Evolutionary conservation across 2,888 invertebrate genomes (phyloP), one percentile per base, ranked within the genome.

Genomic region (Meiosimyza platycephala): DNA sequence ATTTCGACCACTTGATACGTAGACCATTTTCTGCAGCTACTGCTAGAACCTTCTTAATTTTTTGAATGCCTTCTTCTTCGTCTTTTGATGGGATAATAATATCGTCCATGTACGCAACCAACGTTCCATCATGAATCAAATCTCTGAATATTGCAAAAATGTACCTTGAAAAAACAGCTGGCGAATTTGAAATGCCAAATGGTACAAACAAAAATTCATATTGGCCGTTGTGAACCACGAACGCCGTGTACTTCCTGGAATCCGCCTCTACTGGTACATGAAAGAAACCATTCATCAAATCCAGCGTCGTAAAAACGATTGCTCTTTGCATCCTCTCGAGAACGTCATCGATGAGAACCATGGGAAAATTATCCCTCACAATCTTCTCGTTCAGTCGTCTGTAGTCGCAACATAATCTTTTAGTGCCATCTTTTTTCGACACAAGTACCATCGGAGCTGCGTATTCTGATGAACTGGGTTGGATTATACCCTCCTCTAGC

Each of bases 241-340:
- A 77, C 12, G 74, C 33, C 9, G 74, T 76, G 50, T 63, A 76
- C 28, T 76, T 75, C 33, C 67, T 62, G 0, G 75, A 77, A 4
- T 33, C 48, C 28, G 47, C 7, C 12, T 74, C 71, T n/a, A 74
- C 40, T 5, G 74, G 73, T 15, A 85, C 83, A 76, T 86, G 85
- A 48, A 85, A 82, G 75, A 84, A 85, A 52, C 81, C 83, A 15
- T 74, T 65, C 13, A 47, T 15, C 16, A 74, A 47, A 47, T 74
- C 70, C 2, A 75, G 52, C 6, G 75, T 76, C 13, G 77, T 79
- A 28, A 77, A 80, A 33, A 75, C 74, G 12, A 55, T 73, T 28
- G 77, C 75, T 4, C 75, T 74, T 15, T 75, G 71, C 40, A 80
- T 59, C 3, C 64, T 62, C 7, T 78, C 75, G 0, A 78, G 15